phyloP scores from a whole-genome alignment of 1,140 invertebrate genomes.

The Myzus persicae region DNA sequence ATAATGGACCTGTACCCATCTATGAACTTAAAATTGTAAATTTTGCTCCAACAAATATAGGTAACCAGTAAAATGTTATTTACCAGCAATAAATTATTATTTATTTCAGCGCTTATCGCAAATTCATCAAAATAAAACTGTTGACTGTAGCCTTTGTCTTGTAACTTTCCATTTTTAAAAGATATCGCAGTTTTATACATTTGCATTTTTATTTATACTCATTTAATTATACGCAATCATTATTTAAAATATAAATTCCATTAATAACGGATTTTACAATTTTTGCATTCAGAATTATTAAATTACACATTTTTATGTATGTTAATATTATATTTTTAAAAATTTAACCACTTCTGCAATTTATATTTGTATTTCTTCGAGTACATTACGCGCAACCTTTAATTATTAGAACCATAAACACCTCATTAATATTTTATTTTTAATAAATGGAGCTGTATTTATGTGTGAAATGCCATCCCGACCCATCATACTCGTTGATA shows the following conservation, averaged over 20 bases:
- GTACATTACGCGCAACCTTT: background rate
- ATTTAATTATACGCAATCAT: slow-evolving; percentile 45
- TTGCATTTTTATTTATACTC: slow-evolving; percentile 5
- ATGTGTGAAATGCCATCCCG: background rate
- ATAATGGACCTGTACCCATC: slow-evolving; percentile 12
- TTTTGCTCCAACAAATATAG: slow-evolving; percentile 3
- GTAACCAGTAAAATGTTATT: background rate
- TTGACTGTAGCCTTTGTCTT: background rate
- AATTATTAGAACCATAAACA: background rate
- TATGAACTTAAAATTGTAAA: slow-evolving; percentile 40
- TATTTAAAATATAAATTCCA: slow-evolving; percentile 21
- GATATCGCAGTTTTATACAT: slow-evolving; percentile 55
- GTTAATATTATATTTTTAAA: background rate
- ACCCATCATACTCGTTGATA: background rate
- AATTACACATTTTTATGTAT: background rate
- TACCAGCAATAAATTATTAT: background rate
- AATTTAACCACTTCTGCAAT: background rate
- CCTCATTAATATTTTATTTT: slow-evolving; percentile 7
- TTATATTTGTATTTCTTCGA: background rate
- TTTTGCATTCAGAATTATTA: slow-evolving; percentile 5
- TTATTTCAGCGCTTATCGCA: background rate
- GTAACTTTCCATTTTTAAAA: slow-evolving; percentile 41
- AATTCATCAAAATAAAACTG: background rate
- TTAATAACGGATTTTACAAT: background rate
- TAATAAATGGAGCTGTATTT: background rate